phyloP scores from a whole-genome alignment of 2,797 vertebrate species.

The Onychomys torridus region DNA sequence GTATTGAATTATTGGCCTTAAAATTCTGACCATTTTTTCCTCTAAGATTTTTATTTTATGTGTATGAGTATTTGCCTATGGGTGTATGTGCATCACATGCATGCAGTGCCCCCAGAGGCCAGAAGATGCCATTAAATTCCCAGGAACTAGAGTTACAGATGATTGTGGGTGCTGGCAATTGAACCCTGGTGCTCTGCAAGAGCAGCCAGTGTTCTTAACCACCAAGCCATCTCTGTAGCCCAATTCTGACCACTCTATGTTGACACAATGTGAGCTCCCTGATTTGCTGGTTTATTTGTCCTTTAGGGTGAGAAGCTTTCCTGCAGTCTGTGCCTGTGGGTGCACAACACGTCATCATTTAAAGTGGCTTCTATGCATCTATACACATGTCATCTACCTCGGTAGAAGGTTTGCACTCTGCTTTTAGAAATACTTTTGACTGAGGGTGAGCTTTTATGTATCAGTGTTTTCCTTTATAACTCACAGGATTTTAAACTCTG shows the following conservation, averaged over 20 bases:
- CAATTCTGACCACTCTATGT: not conserved
- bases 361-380: conserved; percentile 15
- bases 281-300: conserved; percentile 46
- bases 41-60: not conserved
- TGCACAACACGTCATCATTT: conserved; percentile 27
- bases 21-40: conserved; percentile 17
- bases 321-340: not conserved
- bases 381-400: conserved; percentile 48
- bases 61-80: not conserved
- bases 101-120: not conserved
- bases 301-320: not conserved
- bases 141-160: not conserved
- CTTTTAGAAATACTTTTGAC: conserved; percentile 55
- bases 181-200: not conserved
- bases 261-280: not conserved
- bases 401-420: conserved; percentile 46
- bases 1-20: conserved; percentile 1
- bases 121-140: not conserved
- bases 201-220: not conserved
- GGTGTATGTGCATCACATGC: not conserved
- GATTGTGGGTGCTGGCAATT: not conserved
- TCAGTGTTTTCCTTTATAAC: conserved; percentile 64
- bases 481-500: conserved; percentile 39
- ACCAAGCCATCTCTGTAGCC: not conserved
- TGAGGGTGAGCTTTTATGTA: conserved; percentile 45